Evolutionary conservation across 2,888 invertebrate species (phyloP).

Genomic region (Zygogramma bicolorata): DNA sequence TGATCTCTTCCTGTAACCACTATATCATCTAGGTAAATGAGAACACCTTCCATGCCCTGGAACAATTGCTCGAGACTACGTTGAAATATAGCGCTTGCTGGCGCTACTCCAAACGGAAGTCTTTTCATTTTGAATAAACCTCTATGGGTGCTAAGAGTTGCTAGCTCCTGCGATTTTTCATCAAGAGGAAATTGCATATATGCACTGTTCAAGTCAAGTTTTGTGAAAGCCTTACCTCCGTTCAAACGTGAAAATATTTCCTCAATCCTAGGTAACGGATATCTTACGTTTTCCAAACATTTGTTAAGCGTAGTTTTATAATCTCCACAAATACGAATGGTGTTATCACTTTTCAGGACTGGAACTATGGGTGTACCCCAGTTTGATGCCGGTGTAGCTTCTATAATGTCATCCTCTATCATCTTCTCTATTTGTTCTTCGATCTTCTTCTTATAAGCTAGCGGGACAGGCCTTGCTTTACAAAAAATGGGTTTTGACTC

Average conservation of each 20-base stretch:
- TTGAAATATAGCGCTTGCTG: constrained; percentile 25
- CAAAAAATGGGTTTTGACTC: constrained; percentile 2
- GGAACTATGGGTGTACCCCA: too few relatives aligned
- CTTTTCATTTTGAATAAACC: constrained; percentile 22
- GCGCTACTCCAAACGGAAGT: constrained; percentile 26
- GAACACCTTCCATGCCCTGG: too few relatives aligned
- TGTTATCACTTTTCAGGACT: too few relatives aligned
- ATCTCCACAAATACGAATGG: constrained; percentile 32
- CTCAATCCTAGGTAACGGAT: constrained; percentile 23
- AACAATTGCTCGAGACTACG: constrained; percentile 22
- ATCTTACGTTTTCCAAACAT: constrained; percentile 15
- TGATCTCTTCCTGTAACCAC: constrained; percentile 49
- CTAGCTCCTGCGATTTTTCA: too few relatives aligned
- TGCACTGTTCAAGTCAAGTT: constrained; percentile 26
- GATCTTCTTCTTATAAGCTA: not conserved
- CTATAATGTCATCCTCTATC: not conserved
- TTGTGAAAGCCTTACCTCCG: constrained; percentile 17
- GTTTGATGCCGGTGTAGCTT: not conserved
- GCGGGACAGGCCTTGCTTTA: constrained; percentile 10
- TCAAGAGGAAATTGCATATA: constrained; percentile 24
- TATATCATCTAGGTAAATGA: constrained; percentile 47
- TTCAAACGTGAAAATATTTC: constrained; percentile 21
- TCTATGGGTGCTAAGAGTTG: constrained; percentile 18
- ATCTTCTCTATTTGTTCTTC: not conserved
- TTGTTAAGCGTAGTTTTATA: constrained; percentile 25